Base-by-base conservation (phyloP, 1,140 invertebrate species). In the Octopus sinensis region DNA sequence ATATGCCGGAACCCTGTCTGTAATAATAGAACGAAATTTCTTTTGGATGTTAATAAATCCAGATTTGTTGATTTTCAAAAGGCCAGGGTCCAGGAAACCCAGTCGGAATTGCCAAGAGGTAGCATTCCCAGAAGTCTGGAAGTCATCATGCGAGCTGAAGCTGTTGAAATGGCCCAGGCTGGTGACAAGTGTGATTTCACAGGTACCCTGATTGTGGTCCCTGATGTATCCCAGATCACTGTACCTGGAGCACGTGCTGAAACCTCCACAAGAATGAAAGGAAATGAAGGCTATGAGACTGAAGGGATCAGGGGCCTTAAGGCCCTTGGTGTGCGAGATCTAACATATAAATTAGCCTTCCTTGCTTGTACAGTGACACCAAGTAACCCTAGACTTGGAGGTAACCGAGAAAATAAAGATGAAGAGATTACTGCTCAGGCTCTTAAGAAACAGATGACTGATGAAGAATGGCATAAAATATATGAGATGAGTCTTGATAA, bases 11-110 rank as follows among this genome's bases (percentile, higher is more conserved):
- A 99, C 93, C 96, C 96, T 30, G 95, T 97, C 0, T 99, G 98
- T 89, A 94, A 93, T 73, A 99, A 99, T 90, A 93, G 97, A 73
- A 92, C 94, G 4, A 92, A 95, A 68, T 99, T 99, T 88, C 93
- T 95, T 90, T 90, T 99, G 79, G 96, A 99, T 89, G 93, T 97
- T 10, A 95, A 97, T 88, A 97, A 98, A 88, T 98, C 97, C 0
- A 91, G 94, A 43, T 99, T 99, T 92, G 95, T 99, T 4, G 98
- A 99, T 91, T 99, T 99, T 90, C 98, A 99, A 92, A 99, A 99
- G 93, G 94, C 99, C 6, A 93, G 97, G 51, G 97, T 99, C 84
- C 98, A 99, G 91, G 98, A 99, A 92, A 97, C 96, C 1, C 98
- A 99, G 91, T 94, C 96, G 13, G 98, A 99, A 91, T 91, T 99